A percentile compares a stretch with the other conserved stretches of the same genome.
These are phyloP conservation scores for Halcyon malimbica DNA, from an alignment of 2,113 vertebrate genomes.

Conservation along the genomic window DNA sequence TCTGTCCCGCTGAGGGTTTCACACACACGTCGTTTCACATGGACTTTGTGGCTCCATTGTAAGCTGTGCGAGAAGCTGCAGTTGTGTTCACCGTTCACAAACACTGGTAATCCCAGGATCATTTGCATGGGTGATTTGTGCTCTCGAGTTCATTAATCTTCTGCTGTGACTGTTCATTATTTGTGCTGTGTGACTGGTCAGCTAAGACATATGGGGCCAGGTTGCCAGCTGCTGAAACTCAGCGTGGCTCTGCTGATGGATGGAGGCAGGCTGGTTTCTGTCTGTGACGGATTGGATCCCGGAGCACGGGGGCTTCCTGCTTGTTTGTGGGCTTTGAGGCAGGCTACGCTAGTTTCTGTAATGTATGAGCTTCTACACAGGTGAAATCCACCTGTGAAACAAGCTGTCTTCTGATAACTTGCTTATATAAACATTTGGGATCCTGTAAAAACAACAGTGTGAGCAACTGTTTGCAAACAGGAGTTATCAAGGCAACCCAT, in stretches of 20 bases:
- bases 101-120: background rate
- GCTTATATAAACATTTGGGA: background rate
- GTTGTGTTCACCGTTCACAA: background rate
- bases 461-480: background rate
- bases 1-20: background rate
- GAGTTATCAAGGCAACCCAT: background rate
- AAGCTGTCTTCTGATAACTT: background rate
- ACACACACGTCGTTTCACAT: background rate
- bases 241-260: constrained; percentile 16
- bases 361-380: background rate
- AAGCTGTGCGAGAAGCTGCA: background rate
- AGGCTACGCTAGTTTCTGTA: background rate
- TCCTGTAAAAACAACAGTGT: background rate
- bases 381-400: constrained; percentile 38
- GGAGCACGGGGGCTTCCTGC: background rate
- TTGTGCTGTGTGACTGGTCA: constrained; percentile 1
- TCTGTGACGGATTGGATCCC: background rate
- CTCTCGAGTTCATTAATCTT: constrained; percentile 29
- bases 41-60: background rate
- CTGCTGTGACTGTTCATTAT: constrained; percentile 9
- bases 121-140: constrained; percentile 26
- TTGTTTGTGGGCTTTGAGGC: background rate
- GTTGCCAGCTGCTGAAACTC: constrained; percentile 50
- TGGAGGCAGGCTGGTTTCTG: background rate
- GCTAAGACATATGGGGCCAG: constrained; percentile 16